These are phyloP conservation scores for Acleris laterana DNA, from an alignment of 2,888 invertebrate genomes.

Conservation along the genomic window DNA sequence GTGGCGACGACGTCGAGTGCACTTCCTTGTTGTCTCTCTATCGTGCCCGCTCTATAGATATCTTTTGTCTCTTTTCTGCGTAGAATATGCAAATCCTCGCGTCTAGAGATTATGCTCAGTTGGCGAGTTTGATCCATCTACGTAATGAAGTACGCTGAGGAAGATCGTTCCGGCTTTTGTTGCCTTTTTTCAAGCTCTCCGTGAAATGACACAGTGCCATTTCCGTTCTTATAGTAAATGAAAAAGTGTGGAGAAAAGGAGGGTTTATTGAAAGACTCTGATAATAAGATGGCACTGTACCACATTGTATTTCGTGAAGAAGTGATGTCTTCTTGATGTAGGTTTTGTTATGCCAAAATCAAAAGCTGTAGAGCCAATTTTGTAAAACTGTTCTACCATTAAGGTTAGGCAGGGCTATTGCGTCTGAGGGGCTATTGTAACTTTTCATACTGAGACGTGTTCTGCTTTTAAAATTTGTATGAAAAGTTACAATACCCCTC, in stretches of 20 bases:
- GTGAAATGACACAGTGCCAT: slow-evolving; percentile 34
- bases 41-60: slow-evolving; percentile 20
- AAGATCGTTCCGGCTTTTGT: slow-evolving; percentile 50
- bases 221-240: slow-evolving; percentile 35
- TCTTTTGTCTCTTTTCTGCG: slow-evolving; percentile 48
- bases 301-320: slow-evolving; percentile 5
- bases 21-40: slow-evolving; percentile 46
- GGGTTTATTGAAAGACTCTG: slow-evolving; percentile 21
- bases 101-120: slow-evolving; percentile 52
- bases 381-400: too few species aligned
- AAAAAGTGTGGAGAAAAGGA: slow-evolving; percentile 30
- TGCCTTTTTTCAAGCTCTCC: slow-evolving; percentile 39
- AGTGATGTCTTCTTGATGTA: not conserved
- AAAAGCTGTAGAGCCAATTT: not conserved
- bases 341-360: not conserved
- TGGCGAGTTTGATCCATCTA: slow-evolving; percentile 59
- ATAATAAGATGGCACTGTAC: slow-evolving; percentile 23
- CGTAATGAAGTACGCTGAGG: slow-evolving; percentile 63
- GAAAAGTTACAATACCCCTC: too few species aligned
- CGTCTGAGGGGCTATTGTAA: too few species aligned
- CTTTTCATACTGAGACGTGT: too few species aligned
- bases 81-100: slow-evolving; percentile 49
- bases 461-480: too few species aligned
- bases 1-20: slow-evolving; percentile 58
- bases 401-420: too few species aligned